Evolutionary conservation across 2,888 invertebrate genomes (phyloP), one percentile per base, ranked within the genome.

Genomic region (Hybos culiciformis): DNA sequence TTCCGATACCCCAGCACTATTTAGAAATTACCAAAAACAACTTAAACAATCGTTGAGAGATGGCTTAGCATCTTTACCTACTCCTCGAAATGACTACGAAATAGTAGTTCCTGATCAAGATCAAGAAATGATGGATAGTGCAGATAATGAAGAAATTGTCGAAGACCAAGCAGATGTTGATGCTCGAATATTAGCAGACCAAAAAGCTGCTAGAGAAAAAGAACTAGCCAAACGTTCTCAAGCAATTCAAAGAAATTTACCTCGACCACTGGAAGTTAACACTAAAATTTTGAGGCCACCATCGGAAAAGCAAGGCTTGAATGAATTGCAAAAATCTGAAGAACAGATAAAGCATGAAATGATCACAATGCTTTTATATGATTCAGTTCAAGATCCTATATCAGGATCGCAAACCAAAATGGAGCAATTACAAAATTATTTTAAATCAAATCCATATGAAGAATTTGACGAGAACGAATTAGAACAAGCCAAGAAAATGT

Each of bases 21-120:
- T 73, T 38, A 73, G 75, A 54, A 77, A 75, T 53, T 71, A 76
- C 53, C 82, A 84, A 50, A 80, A 79, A 58, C 80, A 80, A 67
- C 70, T 77, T 24, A 83, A 82, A 58, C 78, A 80, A 42, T 77
- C 83, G 42, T 72, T 94, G 18, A 78, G 82, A 34, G 75, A 77
- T 48, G 85, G 87, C 1, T 69, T 97, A 20, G 79, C 81, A 19
- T 70, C 80, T 1, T 69, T 99, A 45, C 98, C 98, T 2, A 67
- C 77, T 2, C 97, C 98, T 0, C 83, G 85, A 53, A 97, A 99
- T 62, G 97, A 99, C 68, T 99, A 93, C 63, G 97, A 98, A 70
- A 94, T 97, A 56, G 94, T 97, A 33, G 87, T 96, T 12, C 94
- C 96, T 0, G 93, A 93, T 48, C 76, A 80, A 42, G 83, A 83